Conservation (phyloP, 2,888 invertebrate genomes). For the Octonoba sinensis region DNA sequence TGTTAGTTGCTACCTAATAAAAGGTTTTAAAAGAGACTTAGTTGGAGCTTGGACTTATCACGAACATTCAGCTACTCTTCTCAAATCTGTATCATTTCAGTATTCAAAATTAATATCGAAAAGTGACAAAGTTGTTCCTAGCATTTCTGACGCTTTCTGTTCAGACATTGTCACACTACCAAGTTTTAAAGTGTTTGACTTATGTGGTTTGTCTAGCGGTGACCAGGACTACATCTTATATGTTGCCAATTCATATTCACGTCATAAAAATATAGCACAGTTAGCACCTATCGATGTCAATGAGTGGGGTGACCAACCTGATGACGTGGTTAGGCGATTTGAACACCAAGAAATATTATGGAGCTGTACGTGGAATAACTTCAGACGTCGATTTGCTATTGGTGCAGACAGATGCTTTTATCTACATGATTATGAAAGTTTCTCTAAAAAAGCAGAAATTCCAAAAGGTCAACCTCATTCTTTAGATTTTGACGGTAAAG, state of each 20-base stretch:
- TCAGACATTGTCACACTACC: constrained; percentile 26
- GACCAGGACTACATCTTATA: constrained; percentile 37
- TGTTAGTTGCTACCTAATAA: constrained; percentile 37
- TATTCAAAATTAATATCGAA: constrained; percentile 26
- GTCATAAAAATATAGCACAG: constrained; percentile 41
- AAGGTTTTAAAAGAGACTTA: constrained; percentile 32
- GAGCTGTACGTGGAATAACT: constrained; percentile 40
- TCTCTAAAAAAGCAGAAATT: constrained; percentile 31
- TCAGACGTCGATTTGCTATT: constrained; percentile 27
- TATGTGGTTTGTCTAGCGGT: constrained; percentile 24
- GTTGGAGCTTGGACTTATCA: constrained; percentile 43
- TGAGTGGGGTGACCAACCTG: constrained; percentile 37
- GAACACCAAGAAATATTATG: constrained; percentile 44
- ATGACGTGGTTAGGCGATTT: constrained; percentile 35
- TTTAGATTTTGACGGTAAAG: constrained; percentile 35
- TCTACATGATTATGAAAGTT: constrained; percentile 45
- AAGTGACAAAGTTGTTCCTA: constrained; percentile 7
- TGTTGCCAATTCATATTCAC: constrained; percentile 48
- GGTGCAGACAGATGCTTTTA: constrained; percentile 41
- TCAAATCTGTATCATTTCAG: constrained; percentile 38
- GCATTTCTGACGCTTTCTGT: constrained; percentile 18
- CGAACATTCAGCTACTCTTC: constrained; percentile 36
- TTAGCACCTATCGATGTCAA: constrained; percentile 27
- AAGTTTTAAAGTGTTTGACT: constrained; percentile 37
- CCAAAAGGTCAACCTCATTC: constrained; percentile 45